Conservation (phyloP, 2,888 invertebrate genomes). For the Thera britannica region DNA sequence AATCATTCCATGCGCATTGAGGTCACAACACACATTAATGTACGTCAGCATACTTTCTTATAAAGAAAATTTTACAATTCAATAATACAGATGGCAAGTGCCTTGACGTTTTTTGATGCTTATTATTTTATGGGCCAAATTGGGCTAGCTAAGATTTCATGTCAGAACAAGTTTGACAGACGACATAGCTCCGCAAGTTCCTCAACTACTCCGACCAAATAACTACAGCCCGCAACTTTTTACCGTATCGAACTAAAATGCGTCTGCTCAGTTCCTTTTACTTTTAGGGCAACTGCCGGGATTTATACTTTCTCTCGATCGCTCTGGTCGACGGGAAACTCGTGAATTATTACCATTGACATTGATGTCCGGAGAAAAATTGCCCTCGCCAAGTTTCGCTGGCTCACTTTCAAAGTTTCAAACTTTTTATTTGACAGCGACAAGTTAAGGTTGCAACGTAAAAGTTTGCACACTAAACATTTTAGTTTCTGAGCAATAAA, state of each 20-base stretch:
- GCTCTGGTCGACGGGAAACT: conserved; percentile 49
- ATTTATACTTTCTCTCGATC: conserved; percentile 24
- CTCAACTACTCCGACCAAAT: not conserved
- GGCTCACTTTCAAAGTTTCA: conserved; percentile 55
- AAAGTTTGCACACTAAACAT: conserved; percentile 14
- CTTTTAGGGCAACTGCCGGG: conserved; percentile 28
- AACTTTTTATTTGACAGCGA: conserved; percentile 47
- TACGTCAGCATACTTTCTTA: too few relatives aligned
- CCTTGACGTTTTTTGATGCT: too few relatives aligned
- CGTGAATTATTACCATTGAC: conserved; percentile 72
- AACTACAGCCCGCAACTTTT: conserved; percentile 8
- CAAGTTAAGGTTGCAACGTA: conserved; percentile 33
- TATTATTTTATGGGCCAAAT: not conserved
- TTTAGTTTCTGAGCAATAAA: not conserved
- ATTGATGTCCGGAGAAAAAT: conserved; percentile 74
- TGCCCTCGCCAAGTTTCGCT: conserved; percentile 60
- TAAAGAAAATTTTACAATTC: too few relatives aligned
- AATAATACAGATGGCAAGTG: too few relatives aligned
- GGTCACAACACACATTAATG: too few relatives aligned
- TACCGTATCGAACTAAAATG: conserved; percentile 14
- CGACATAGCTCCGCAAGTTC: not conserved
- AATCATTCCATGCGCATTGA: not conserved
- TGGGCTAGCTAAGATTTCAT: too few relatives aligned
- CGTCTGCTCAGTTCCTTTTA: conserved; percentile 8
- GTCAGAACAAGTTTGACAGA: not conserved